Evolutionary conservation across 2,888 invertebrate genomes (phyloP).

Genomic region (Synergus japonicus): DNA sequence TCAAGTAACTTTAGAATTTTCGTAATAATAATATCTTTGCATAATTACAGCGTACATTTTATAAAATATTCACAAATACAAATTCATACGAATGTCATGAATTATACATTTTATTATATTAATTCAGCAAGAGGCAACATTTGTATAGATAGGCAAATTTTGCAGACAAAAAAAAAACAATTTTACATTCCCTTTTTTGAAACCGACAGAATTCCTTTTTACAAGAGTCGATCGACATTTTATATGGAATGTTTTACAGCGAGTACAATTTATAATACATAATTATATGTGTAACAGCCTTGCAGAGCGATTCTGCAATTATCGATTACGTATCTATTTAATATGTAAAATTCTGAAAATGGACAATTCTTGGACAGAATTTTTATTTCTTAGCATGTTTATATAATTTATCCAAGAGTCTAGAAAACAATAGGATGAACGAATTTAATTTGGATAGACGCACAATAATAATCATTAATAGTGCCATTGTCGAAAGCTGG

Average conservation of each 20-base stretch:
- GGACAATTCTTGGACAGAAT: not conserved
- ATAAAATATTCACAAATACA: not conserved
- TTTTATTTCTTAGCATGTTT: conserved; percentile 4
- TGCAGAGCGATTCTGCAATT: not conserved
- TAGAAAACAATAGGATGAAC: conserved; percentile 14
- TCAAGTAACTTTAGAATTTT: not conserved
- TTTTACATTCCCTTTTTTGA: conserved; percentile 1
- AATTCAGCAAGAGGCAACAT: not conserved
- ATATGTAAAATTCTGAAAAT: not conserved
- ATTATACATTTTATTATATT: conserved; percentile 2
- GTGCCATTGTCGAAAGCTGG: conserved; percentile 20
- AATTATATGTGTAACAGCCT: conserved; percentile 21
- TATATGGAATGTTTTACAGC: conserved; percentile 24
- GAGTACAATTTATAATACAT: conserved; percentile 2
- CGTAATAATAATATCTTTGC: not conserved
- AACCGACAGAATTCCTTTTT: conserved; percentile 20
- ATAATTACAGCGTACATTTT: too few species aligned
- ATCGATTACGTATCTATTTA: conserved; percentile 5
- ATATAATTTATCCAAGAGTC: not conserved
- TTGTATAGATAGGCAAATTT: not conserved
- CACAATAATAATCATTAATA: conserved; percentile 21
- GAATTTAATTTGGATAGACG: not conserved
- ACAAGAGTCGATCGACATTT: conserved; percentile 29
- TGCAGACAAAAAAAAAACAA: not conserved
- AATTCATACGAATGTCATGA: conserved; percentile 22